Percentiles rank a stretch among this genome's conserved stretches.
These are phyloP conservation scores for Brachyrhaphis roseni DNA, from an alignment of 2,797 vertebrate species.

Conservation along the genomic window DNA sequence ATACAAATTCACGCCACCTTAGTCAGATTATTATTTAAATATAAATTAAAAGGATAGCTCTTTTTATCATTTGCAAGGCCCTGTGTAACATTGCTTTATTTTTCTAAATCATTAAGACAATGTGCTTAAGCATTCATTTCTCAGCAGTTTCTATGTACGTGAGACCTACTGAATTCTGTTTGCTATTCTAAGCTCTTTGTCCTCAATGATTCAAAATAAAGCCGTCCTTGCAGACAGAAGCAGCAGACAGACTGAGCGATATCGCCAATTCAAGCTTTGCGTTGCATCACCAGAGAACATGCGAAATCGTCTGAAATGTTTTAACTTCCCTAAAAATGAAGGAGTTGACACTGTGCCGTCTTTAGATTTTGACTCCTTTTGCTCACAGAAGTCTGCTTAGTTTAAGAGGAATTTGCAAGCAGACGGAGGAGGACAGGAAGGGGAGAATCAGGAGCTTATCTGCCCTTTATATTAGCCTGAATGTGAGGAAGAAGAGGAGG, in stretches of 20 bases:
- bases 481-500: conserved; percentile 19
- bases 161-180: neutral
- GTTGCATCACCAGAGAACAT: conserved; percentile 44
- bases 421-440: conserved; percentile 10
- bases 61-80: neutral
- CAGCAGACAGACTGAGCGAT: neutral
- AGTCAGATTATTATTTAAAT: neutral
- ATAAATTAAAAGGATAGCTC: neutral
- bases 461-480: conserved; percentile 46
- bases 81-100: neutral
- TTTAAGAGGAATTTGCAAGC: neutral
- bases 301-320: conserved; percentile 24
- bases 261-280: conserved; percentile 14
- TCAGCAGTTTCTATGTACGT: neutral
- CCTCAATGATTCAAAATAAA: neutral
- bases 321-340: conserved; percentile 3
- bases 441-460: conserved; percentile 8
- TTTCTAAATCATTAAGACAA: neutral
- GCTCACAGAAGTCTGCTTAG: neutral
- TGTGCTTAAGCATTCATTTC: neutral
- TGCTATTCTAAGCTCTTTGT: neutral
- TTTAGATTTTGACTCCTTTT: neutral
- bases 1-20: neutral
- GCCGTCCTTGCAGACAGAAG: neutral
- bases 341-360: neutral